These are phyloP conservation scores for Penaeus japonicus DNA, from an alignment of 1,140 invertebrate genomes.

Conservation along the genomic window DNA sequence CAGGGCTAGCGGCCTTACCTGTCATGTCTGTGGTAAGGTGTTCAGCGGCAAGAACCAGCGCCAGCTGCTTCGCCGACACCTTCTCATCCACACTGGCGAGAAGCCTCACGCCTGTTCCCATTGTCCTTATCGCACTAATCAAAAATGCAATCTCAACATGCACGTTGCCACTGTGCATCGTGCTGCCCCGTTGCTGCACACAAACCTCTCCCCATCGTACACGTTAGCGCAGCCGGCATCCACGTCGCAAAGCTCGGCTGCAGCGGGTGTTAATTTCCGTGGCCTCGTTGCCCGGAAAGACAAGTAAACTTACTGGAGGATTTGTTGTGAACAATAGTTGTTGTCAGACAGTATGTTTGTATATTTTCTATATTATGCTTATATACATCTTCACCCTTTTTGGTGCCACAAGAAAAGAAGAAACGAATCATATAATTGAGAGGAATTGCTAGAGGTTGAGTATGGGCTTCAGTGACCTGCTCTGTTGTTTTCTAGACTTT, in stretches of 20 bases:
- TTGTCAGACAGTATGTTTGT: no score
- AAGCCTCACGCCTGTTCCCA: constrained; percentile 82
- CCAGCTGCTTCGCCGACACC: constrained; percentile 84
- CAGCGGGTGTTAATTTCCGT: no score
- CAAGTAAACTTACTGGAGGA: no score
- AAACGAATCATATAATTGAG: no score
- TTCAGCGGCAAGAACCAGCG: constrained; percentile 73
- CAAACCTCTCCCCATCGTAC: constrained; percentile 18
- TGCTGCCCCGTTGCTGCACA: constrained; percentile 29
- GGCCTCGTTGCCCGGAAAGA: no score
- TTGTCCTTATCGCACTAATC: constrained; percentile 59
- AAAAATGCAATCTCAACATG: constrained; percentile 56
- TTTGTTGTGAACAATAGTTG: no score
- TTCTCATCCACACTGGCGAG: constrained; percentile 85
- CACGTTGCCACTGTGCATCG: constrained; percentile 55
- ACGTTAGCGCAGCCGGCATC: constrained; percentile 35
- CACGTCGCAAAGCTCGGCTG: not conserved
- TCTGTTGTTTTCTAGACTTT: no score
- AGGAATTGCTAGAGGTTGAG: no score
- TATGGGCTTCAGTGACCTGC: no score
- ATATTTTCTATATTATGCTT: no score
- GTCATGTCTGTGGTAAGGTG: constrained; percentile 85
- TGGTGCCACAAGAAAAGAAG: no score
- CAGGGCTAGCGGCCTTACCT: constrained; percentile 82
- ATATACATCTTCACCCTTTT: no score